Evolutionary conservation across 2,888 invertebrate genomes (phyloP).

Genomic region (Phyllotreta cruciferae): DNA sequence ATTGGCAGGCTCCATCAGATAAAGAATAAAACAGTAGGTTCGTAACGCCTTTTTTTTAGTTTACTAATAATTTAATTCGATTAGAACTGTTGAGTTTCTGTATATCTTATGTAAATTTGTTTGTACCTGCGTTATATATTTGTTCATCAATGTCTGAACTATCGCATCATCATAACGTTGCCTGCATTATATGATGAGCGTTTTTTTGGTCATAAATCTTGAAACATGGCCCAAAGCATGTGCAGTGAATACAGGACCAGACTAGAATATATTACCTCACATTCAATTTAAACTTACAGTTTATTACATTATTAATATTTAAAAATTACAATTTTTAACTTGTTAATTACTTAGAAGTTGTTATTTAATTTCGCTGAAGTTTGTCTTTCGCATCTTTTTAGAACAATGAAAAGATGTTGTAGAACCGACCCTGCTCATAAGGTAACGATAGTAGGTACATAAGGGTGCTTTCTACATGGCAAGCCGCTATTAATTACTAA

Average conservation of each 20-base stretch:
- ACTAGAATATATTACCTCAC: background rate
- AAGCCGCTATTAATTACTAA: conserved; percentile 52
- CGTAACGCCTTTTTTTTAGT: no score
- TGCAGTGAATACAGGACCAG: conserved; percentile 9
- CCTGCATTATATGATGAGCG: conserved; percentile 16
- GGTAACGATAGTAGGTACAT: conserved; percentile 21
- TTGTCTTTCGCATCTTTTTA: no score
- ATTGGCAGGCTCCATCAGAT: no score
- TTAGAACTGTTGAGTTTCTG: no score
- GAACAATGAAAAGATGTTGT: no score
- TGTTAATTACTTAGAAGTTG: no score
- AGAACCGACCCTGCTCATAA: conserved; percentile 10
- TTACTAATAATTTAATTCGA: no score
- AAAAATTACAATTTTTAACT: no score
- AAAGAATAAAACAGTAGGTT: no score
- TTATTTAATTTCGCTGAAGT: conserved; percentile 1
- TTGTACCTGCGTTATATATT: conserved; percentile 30
- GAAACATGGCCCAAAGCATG: conserved; percentile 20
- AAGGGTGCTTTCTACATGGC: conserved; percentile 34
- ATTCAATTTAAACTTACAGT: background rate
- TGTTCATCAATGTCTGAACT: conserved; percentile 16
- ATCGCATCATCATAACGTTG: conserved; percentile 19
- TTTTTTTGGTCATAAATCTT: conserved; percentile 28
- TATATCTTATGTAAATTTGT: background rate
- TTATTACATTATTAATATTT: background rate